These are phyloP conservation scores for Nomada lathburiana DNA, from an alignment of 2,888 invertebrate species.

Conservation along the genomic window DNA sequence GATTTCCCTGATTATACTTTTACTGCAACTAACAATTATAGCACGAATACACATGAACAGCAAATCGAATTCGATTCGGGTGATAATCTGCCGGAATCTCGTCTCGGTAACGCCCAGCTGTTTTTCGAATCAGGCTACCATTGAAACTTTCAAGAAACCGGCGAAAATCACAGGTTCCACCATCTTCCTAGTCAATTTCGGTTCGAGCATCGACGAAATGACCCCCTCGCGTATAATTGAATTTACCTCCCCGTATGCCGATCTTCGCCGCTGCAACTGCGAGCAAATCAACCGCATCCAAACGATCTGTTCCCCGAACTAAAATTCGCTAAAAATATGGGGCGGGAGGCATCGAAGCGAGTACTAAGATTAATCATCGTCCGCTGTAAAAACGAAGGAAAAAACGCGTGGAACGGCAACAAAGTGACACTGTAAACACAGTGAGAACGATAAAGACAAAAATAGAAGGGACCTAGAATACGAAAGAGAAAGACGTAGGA, in stretches of 20 bases:
- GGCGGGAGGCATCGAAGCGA: background rate
- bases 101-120: conserved; percentile 1
- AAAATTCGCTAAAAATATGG: background rate
- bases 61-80: background rate
- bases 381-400: background rate
- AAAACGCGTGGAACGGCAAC: background rate
- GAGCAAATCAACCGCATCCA: background rate
- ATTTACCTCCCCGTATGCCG: background rate
- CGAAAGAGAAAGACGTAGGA: background rate
- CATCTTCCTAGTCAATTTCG: background rate
- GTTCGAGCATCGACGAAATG: background rate
- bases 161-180: conserved; percentile 26
- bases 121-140: background rate
- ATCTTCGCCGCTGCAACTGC: background rate
- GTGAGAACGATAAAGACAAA: conserved; percentile 12
- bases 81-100: background rate
- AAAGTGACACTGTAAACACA: conserved; percentile 27
- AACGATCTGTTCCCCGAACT: background rate
- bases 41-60: background rate
- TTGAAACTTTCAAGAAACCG: conserved; percentile 14
- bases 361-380: conserved; percentile 10
- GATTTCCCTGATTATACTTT: too few species aligned
- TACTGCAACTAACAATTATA: background rate
- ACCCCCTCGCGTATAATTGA: conserved; percentile 5
- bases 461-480: conserved; percentile 8